Evolutionary conservation across 2,888 invertebrate species (phyloP).

Genomic region (Limnephilus lunatus): DNA sequence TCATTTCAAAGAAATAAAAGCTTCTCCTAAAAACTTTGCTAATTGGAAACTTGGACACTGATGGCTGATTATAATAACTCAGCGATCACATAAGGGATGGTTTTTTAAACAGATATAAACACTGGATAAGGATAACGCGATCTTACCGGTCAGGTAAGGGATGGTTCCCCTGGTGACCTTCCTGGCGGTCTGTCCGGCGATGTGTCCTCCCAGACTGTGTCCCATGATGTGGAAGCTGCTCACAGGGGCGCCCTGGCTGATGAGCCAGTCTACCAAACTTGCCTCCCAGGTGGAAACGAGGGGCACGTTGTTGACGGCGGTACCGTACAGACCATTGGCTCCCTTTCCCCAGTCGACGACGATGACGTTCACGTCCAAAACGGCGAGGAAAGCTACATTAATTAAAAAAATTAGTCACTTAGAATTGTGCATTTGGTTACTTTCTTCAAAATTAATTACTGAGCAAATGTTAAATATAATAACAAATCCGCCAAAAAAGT

Average conservation of each 20-base stretch:
- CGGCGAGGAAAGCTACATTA: conserved; percentile 56
- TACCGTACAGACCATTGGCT: conserved; percentile 50
- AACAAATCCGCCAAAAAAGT: too few relatives aligned
- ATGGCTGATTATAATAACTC: too few relatives aligned
- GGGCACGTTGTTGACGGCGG: conserved; percentile 53
- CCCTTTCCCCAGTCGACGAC: conserved; percentile 59
- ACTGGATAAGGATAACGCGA: too few relatives aligned
- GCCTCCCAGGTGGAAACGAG: conserved; percentile 44
- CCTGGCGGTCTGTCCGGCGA: conserved; percentile 57
- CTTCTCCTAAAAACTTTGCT: too few relatives aligned
- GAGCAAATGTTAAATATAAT: too few relatives aligned
- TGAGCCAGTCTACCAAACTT: conserved; percentile 58
- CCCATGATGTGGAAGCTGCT: conserved; percentile 61
- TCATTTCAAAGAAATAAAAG: too few relatives aligned
- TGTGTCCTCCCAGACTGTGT: conserved; percentile 62
- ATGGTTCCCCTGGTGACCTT: conserved; percentile 53
- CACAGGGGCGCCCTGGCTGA: conserved; percentile 44
- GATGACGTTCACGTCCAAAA: conserved; percentile 59
- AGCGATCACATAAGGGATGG: too few relatives aligned
- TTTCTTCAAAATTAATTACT: too few relatives aligned
- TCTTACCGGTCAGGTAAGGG: conserved; percentile 56
- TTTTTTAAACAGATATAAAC: not conserved
- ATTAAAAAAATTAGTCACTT: not conserved
- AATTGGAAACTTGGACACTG: too few relatives aligned
- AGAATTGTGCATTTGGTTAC: too few relatives aligned